These are phyloP conservation scores for Synergus japonicus DNA, from an alignment of 2,888 invertebrate species.

Conservation along the genomic window DNA sequence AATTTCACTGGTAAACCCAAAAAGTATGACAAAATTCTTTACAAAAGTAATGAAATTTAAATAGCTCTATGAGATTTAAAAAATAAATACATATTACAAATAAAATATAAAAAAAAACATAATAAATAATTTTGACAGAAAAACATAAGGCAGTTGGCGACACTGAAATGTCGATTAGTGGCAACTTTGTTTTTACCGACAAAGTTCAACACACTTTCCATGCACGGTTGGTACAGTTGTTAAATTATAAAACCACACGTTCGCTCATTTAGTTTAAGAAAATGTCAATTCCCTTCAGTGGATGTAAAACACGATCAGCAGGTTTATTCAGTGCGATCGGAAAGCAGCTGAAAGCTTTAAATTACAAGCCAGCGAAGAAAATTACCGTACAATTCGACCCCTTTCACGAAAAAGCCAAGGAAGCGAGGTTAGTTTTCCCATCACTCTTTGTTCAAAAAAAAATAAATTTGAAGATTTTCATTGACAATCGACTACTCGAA, in stretches of 20 bases:
- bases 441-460: background rate
- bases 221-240: background rate
- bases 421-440: conserved; percentile 79
- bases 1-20: too few species aligned
- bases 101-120: too few species aligned
- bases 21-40: too few species aligned
- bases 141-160: background rate
- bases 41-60: too few species aligned
- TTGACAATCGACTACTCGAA: background rate
- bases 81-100: background rate
- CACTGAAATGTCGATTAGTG: background rate
- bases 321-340: conserved; percentile 86
- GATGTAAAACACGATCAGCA: conserved; percentile 82
- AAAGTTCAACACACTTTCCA: background rate
- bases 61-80: background rate
- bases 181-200: conserved; percentile 8
- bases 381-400: conserved; percentile 91
- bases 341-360: conserved; percentile 85
- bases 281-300: conserved; percentile 89
- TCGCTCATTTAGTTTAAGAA: conserved; percentile 59
- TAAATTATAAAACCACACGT: conserved; percentile 26
- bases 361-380: conserved; percentile 88
- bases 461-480: background rate
- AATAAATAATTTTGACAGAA: too few species aligned
- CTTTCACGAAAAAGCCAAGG: conserved; percentile 85